These are phyloP conservation scores for Volucella bombylans DNA, from an alignment of 2,888 invertebrate genomes.

Conservation along the genomic window DNA sequence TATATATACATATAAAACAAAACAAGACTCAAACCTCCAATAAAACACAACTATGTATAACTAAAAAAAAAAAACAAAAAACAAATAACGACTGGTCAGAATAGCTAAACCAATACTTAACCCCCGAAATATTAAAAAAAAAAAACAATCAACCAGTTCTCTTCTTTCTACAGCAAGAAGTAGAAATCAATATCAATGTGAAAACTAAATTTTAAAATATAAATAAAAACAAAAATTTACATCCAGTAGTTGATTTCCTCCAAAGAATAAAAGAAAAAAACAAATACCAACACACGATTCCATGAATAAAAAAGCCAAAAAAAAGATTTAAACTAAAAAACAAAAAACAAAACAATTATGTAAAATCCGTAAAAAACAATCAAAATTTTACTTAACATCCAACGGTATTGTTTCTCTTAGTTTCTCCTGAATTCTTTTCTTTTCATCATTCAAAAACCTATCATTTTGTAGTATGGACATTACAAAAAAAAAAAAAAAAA, in stretches of 20 bases:
- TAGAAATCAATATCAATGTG: slow-evolving; percentile 52
- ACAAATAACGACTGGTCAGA: slow-evolving; percentile 58
- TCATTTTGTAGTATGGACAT: slow-evolving; percentile 60
- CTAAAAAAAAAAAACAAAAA: slow-evolving; percentile 26
- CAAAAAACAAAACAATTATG: slow-evolving; percentile 27
- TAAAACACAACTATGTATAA: slow-evolving; percentile 57
- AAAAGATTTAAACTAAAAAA: slow-evolving; percentile 13
- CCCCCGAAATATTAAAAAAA: slow-evolving; percentile 32
- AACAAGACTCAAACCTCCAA: slow-evolving; percentile 44
- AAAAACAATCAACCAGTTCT: slow-evolving; percentile 4
- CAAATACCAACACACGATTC: slow-evolving; percentile 30
- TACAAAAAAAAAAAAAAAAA: slow-evolving; percentile 75
- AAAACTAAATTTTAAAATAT: slow-evolving; percentile 48
- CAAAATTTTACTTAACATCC: slow-evolving; percentile 73
- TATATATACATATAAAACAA: slow-evolving; percentile 44
- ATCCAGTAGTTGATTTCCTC: slow-evolving; percentile 65
- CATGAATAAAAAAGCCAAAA: slow-evolving; percentile 66
- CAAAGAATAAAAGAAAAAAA: slow-evolving; percentile 16
- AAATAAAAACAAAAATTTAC: slow-evolving; percentile 25
- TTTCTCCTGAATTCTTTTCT: slow-evolving; percentile 15
- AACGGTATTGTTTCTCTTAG: slow-evolving; percentile 66
- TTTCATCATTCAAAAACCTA: slow-evolving; percentile 22
- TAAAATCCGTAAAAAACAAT: slow-evolving; percentile 54
- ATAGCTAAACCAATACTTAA: slow-evolving; percentile 56
- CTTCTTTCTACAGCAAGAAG: slow-evolving; percentile 10